phyloP scores from a whole-genome alignment of 2,113 vertebrate species.

The Actenoides lindsayi region DNA sequence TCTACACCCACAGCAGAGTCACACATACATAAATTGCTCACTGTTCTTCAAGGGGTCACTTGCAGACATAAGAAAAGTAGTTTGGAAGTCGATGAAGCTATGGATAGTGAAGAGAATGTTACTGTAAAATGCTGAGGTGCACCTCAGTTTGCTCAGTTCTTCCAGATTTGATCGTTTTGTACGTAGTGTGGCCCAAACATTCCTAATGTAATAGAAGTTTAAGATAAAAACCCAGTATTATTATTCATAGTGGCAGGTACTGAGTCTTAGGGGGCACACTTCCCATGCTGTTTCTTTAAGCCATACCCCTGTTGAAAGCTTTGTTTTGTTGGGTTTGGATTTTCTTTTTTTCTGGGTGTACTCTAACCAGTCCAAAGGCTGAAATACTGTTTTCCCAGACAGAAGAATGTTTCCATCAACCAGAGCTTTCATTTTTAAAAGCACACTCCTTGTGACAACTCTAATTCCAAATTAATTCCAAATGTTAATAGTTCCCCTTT shows the following conservation, averaged over 20 bases:
- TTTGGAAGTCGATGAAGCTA: neutral
- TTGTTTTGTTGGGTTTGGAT: neutral
- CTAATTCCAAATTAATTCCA: neutral
- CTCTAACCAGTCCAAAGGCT: neutral
- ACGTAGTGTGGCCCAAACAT: neutral
- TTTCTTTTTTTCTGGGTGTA: neutral
- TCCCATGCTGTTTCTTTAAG: neutral
- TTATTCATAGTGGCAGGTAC: neutral
- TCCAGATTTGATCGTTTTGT: neutral
- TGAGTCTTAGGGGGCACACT: neutral
- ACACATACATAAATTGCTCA: neutral
- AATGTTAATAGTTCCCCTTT: neutral
- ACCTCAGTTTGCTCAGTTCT: neutral
- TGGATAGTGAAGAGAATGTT: neutral
- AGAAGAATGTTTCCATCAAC: neutral
- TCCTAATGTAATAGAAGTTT: neutral
- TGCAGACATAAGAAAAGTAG: neutral
- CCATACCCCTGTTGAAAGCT: neutral
- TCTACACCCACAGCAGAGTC: neutral
- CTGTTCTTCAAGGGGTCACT: neutral
- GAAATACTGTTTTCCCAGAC: neutral
- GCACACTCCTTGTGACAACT: neutral
- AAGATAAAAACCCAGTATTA: accelerated
- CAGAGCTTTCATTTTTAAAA: neutral
- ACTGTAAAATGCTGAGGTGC: neutral